Base-by-base conservation (phyloP, 37 sponge, comb jelly and placozoan genomes). In the Ephydatia muelleri region DNA sequence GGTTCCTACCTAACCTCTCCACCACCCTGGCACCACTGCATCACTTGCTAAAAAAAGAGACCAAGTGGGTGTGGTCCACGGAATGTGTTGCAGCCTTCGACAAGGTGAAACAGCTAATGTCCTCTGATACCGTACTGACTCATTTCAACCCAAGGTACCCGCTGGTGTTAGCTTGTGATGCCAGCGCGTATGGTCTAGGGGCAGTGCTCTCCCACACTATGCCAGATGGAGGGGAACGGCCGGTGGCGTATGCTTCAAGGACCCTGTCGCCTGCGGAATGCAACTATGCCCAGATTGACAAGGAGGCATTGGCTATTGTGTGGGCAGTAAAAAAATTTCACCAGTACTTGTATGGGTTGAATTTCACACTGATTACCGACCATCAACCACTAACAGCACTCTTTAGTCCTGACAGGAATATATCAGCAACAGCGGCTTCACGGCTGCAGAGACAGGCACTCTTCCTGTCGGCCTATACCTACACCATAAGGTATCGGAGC, bases 1-100 rank as follows among this genome's bases (percentile, higher is more conserved):
- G 43, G 33, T 78, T 78, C 33, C 65, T 78, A 25, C 79, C 86
- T 4, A 64, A 85, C 65, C 67, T 79, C 29, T 79, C 80, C 67
- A 49, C 67, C 33, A 47, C 33, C 66, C 31, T 57, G 26, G 65
- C 80, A 25, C 80, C 80, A 31, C 80, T 79, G 3, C 32, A 74
- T 34, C 25, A 74, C 32, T 74, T 84, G 57, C 66, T 73, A 16
- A 21, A 49, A 16, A 71, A 43, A 28, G 43, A 74, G 38, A 28
- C 25, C 25, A 14, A 70, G 31, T 84, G 76, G 77, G 38, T 28
- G 34, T 87, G 49, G 43, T 68, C 34, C 35, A 72, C 32, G 2
- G 29, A 49, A 49, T 31, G 80, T 29, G 49, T 49, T 48, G 19
- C 23, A 29, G 78, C 85, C 21, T 77, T 84, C 65, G 31, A 78